phyloP scores from a whole-genome alignment of 1,140 invertebrate genomes.

The Drosophila punjabiensis region DNA sequence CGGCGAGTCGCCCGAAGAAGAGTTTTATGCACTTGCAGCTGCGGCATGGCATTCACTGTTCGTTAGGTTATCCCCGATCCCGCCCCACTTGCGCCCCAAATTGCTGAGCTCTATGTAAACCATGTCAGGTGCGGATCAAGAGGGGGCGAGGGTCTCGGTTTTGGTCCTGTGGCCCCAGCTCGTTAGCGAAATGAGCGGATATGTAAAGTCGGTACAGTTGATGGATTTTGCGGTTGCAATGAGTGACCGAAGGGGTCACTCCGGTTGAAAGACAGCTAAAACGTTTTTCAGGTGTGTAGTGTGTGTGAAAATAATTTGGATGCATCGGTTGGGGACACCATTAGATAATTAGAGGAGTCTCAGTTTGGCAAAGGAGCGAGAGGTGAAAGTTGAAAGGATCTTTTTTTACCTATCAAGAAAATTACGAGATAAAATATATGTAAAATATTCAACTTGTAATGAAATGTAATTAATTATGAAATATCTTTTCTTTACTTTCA shows the following conservation, averaged over 20 bases:
- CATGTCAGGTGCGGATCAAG: conserved; percentile 44
- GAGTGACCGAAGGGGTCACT: conserved; percentile 27
- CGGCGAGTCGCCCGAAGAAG: conserved; percentile 34
- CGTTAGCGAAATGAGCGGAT: conserved; percentile 56
- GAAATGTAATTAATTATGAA: not conserved
- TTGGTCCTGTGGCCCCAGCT: conserved; percentile 44
- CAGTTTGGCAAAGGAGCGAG: no score
- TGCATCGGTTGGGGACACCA: conserved; percentile 6
- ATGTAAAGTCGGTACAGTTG: conserved; percentile 50
- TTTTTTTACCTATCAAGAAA: no score
- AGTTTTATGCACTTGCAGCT: conserved; percentile 49
- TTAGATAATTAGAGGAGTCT: conserved; percentile 18
- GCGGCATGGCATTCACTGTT: conserved; percentile 47
- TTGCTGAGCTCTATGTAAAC: conserved; percentile 52
- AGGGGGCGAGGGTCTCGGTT: conserved; percentile 15
- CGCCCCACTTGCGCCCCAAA: conserved; percentile 33
- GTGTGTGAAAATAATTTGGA: not conserved
- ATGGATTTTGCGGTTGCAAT: conserved; percentile 52
- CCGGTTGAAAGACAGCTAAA: conserved; percentile 10
- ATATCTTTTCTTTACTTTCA: not conserved
- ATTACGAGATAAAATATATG: no score
- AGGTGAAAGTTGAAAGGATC: not conserved
- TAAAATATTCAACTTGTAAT: no score
- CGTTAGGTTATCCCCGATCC: conserved; percentile 31
- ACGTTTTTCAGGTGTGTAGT: conserved; percentile 2